phyloP scores from a whole-genome alignment of 1,140 invertebrate genomes.

The Hylaeus volcanicus region DNA sequence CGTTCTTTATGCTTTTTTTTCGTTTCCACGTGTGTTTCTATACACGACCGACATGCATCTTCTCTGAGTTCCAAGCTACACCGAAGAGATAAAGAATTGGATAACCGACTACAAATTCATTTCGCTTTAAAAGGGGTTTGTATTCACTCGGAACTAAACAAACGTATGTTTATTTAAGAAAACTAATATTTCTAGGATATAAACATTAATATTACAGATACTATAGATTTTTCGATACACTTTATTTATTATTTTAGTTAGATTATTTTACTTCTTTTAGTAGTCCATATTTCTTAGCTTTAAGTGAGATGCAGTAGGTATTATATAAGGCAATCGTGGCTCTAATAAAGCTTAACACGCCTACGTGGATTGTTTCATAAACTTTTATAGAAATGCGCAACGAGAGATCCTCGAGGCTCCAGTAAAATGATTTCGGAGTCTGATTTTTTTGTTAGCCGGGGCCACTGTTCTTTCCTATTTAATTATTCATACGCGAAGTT shows the following conservation, averaged over 20 bases:
- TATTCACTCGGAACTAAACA: too few species aligned
- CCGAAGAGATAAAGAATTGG: too few species aligned
- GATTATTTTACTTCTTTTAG: background rate
- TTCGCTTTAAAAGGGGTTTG: too few species aligned
- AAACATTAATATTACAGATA: too few species aligned
- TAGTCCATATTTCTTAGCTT: background rate
- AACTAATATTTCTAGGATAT: too few species aligned
- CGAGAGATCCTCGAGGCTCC: too few species aligned
- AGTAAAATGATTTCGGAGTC: constrained; percentile 1
- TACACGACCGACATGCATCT: background rate
- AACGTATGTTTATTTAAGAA: too few species aligned
- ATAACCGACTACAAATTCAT: too few species aligned
- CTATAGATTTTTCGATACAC: too few species aligned
- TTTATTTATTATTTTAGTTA: too few species aligned
- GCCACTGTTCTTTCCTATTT: constrained; percentile 24
- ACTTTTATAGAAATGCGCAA: background rate
- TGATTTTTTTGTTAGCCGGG: constrained; percentile 7
- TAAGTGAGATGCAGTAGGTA: background rate
- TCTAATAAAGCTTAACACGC: constrained; percentile 6
- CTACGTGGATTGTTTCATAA: background rate
- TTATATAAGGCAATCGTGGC: background rate
- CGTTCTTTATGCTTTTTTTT: background rate
- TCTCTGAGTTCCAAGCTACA: background rate
- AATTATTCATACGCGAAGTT: constrained; percentile 44
- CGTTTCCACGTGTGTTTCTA: too few species aligned